Conservation (phyloP, 2,797 vertebrate genomes). For the Melopsittacus undulatus region DNA sequence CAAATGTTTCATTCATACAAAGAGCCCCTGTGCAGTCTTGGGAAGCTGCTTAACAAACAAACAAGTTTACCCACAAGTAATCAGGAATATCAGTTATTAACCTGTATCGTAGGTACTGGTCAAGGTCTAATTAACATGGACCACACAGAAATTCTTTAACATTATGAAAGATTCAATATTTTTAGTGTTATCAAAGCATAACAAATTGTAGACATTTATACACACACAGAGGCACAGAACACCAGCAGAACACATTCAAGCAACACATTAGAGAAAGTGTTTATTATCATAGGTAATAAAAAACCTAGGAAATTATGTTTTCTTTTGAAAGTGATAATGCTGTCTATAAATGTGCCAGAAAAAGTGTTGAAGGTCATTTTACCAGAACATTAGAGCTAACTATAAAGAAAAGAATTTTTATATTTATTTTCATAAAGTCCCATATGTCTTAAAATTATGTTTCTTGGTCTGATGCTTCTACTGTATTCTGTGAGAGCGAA, state of each 20-base stretch:
- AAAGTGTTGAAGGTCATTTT: neutral
- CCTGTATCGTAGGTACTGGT: neutral
- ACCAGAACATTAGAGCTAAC: neutral
- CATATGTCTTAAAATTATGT: neutral
- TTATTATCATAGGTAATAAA: conserved; percentile 53
- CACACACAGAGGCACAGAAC: neutral
- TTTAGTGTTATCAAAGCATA: neutral
- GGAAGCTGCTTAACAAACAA: neutral
- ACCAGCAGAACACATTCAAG: conserved; percentile 13
- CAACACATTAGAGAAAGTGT: conserved; percentile 23
- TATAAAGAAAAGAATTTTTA: neutral
- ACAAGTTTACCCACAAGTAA: neutral
- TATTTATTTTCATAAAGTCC: neutral
- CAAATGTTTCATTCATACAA: neutral
- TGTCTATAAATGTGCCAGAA: conserved; percentile 36
- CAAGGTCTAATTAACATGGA: neutral
- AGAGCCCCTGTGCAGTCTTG: neutral
- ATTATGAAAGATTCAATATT: neutral
- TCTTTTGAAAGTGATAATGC: conserved; percentile 50
- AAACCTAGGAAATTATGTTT: conserved; percentile 33
- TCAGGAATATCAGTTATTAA: neutral
- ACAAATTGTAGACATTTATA: neutral
- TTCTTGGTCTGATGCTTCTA: neutral
- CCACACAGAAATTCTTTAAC: neutral
- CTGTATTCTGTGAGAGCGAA: neutral